phyloP scores from a whole-genome alignment of 2,113 vertebrate species.

The Potamarius usumacintae region DNA sequence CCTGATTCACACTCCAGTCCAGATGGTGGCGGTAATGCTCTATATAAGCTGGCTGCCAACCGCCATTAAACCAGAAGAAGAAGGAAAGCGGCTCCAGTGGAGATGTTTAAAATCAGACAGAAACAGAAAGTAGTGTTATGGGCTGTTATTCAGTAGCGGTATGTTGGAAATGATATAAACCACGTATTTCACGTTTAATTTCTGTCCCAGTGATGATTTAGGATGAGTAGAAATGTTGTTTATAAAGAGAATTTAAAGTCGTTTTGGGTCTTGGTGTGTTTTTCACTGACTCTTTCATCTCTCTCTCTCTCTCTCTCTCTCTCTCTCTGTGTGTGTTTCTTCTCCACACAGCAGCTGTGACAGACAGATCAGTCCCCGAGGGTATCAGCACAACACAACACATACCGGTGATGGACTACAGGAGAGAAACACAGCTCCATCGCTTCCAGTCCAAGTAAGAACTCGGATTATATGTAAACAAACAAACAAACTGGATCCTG shows the following conservation, averaged over 20 bases:
- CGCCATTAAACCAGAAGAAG: too few relatives aligned
- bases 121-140: too few relatives aligned
- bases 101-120: too few relatives aligned
- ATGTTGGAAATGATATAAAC: background rate
- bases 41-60: too few relatives aligned
- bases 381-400: too few relatives aligned
- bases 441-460: background rate
- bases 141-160: background rate
- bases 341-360: too few relatives aligned
- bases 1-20: too few relatives aligned
- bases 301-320: too few relatives aligned
- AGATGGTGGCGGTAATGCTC: too few relatives aligned
- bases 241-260: background rate
- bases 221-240: background rate
- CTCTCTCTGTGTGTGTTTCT: too few relatives aligned
- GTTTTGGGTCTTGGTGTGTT: background rate
- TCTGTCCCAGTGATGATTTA: background rate
- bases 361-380: too few relatives aligned
- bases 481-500: background rate
- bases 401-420: background rate
- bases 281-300: background rate
- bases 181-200: background rate
- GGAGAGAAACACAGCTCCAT: background rate
- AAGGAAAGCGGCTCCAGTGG: too few relatives aligned
- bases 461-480: background rate